A percentile compares a stretch with the other conserved stretches of the same genome.
These are phyloP conservation scores for Cheiracanthium punctorium DNA, from an alignment of 2,888 invertebrate genomes.

Conservation along the genomic window DNA sequence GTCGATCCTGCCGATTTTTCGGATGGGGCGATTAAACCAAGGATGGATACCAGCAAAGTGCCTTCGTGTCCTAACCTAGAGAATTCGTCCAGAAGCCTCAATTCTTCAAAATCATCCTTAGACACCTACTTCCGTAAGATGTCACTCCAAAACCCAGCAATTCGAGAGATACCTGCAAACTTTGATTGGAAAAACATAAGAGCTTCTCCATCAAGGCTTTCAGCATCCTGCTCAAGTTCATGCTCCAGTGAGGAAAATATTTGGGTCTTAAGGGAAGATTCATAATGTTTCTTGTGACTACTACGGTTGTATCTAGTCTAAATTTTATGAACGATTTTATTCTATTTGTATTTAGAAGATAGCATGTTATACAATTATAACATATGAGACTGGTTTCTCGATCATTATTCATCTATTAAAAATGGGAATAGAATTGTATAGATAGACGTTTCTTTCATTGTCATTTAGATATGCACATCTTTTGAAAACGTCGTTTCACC, in stretches of 20 bases:
- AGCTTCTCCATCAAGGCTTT: constrained; percentile 52
- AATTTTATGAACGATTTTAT: background rate
- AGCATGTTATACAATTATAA: no score
- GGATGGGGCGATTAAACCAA: constrained; percentile 27
- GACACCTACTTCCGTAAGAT: constrained; percentile 56
- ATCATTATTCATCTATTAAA: no score
- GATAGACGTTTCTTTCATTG: no score
- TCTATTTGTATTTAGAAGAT: no score
- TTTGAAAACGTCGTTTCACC: no score
- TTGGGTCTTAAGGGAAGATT: constrained; percentile 56
- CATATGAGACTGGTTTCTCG: no score
- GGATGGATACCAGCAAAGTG: constrained; percentile 32
- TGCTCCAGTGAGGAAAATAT: constrained; percentile 63
- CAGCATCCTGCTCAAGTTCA: constrained; percentile 56
- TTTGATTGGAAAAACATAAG: constrained; percentile 62
- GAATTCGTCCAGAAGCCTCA: constrained; percentile 32
- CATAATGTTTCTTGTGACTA: background rate
- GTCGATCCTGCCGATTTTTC: constrained; percentile 46
- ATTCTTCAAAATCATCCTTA: constrained; percentile 43
- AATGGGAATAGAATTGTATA: no score
- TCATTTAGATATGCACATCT: no score
- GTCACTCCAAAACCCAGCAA: constrained; percentile 49
- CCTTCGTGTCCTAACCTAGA: constrained; percentile 55
- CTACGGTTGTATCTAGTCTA: constrained; percentile 1
- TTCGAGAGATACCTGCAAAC: constrained; percentile 37